Evolutionary conservation across 2,888 invertebrate species (phyloP).

Genomic region (Limnephilus rhombicus): DNA sequence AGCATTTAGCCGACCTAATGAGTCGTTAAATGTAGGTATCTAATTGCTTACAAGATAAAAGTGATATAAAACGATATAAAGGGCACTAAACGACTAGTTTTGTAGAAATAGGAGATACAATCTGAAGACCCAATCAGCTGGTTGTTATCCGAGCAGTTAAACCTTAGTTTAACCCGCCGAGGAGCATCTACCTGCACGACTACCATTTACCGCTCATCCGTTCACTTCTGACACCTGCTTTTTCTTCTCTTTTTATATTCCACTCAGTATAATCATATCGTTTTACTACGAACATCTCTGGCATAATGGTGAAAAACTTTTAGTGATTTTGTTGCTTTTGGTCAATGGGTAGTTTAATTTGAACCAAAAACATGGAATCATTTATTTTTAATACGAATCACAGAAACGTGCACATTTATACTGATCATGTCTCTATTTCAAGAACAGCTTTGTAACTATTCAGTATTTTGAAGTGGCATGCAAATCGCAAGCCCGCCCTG

Average conservation of each 20-base stretch:
- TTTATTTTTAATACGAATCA: too few species aligned
- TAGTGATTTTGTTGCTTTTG: not conserved
- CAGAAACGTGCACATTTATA: too few species aligned
- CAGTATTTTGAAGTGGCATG: too few species aligned
- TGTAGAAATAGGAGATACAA: constrained; percentile 33
- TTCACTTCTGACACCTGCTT: constrained; percentile 36
- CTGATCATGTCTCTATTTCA: too few species aligned
- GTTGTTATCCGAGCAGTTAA: constrained; percentile 25
- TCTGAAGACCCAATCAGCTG: constrained; percentile 27
- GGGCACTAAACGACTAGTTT: constrained; percentile 25
- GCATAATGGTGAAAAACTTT: not conserved
- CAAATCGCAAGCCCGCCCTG: too few species aligned
- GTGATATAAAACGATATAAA: constrained; percentile 16
- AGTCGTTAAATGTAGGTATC: constrained; percentile 9
- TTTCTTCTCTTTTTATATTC: constrained; percentile 13
- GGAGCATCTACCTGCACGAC: not conserved
- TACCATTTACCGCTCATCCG: constrained; percentile 26
- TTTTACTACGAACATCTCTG: not conserved
- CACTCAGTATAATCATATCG: constrained; percentile 22
- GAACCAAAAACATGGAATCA: too few species aligned
- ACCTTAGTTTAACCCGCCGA: constrained; percentile 2
- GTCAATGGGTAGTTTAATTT: not conserved
- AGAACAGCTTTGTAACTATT: too few species aligned
- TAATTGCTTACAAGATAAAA: constrained; percentile 30
- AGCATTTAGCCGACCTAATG: constrained; percentile 16